Conservation (phyloP, 2,888 invertebrate species). For the Acleris cristana region DNA sequence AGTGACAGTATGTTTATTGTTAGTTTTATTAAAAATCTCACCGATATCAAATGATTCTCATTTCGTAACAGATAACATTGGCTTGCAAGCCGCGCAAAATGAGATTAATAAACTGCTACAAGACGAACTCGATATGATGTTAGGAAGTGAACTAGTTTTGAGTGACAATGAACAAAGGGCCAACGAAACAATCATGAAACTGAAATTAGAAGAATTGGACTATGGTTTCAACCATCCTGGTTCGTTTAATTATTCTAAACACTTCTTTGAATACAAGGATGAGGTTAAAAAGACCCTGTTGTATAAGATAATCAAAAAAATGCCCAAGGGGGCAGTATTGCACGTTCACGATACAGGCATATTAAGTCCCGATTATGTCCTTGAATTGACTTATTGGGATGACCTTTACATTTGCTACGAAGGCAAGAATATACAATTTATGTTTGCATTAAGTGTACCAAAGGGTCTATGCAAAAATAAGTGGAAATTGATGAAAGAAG, state of each 20-base stretch:
- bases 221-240: slow-evolving; percentile 74
- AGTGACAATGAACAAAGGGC: slow-evolving; percentile 79
- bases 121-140: slow-evolving; percentile 71
- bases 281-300: slow-evolving; percentile 85
- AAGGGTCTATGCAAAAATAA: slow-evolving; percentile 50
- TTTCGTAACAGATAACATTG: too few relatives aligned
- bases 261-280: slow-evolving; percentile 86
- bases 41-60: slow-evolving; percentile 37
- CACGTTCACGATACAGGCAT: slow-evolving; percentile 88
- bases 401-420: slow-evolving; percentile 83
- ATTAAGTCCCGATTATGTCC: slow-evolving; percentile 84
- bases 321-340: slow-evolving; percentile 90
- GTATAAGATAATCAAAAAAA: slow-evolving; percentile 84
- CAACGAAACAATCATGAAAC: slow-evolving; percentile 84
- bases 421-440: slow-evolving; percentile 52
- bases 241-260: slow-evolving; percentile 85
- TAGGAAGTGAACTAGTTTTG: slow-evolving; percentile 81
- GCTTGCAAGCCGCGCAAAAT: slow-evolving; percentile 45
- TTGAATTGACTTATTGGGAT: slow-evolving; percentile 85
- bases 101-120: slow-evolving; percentile 74
- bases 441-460: slow-evolving; percentile 61
- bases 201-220: slow-evolving; percentile 79
- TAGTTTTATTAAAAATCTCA: slow-evolving; percentile 31
- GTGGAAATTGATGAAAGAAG: slow-evolving; percentile 81
- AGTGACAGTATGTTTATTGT: slow-evolving; percentile 42